phyloP scores from a whole-genome alignment of 2,888 invertebrate species.

The Agapostemon virescens region DNA sequence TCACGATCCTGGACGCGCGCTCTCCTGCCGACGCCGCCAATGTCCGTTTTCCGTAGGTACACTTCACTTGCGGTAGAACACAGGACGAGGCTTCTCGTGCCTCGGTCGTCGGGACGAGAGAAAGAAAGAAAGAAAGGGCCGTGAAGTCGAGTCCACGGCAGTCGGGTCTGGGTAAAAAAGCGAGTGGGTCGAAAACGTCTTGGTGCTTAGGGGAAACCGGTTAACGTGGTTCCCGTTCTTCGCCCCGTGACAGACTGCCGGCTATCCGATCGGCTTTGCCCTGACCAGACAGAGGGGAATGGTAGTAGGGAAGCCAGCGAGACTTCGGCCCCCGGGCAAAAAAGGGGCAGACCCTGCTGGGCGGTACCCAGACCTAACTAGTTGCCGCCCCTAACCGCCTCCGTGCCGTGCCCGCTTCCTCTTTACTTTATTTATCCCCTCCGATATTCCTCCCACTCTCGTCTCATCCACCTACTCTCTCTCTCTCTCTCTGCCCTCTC shows the following conservation, averaged over 20 bases:
- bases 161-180: slow-evolving; percentile 53
- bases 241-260: slow-evolving; percentile 80
- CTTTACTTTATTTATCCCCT: slow-evolving; percentile 61
- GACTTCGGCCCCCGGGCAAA: slow-evolving; percentile 73
- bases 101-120: slow-evolving; percentile 2
- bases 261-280: slow-evolving; percentile 74
- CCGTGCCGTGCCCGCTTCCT: slow-evolving; percentile 57
- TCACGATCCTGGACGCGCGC: background rate
- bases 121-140: slow-evolving; percentile 11
- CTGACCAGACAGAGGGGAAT: slow-evolving; percentile 70
- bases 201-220: slow-evolving; percentile 73
- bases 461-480: background rate
- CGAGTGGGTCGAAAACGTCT: slow-evolving; percentile 47
- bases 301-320: slow-evolving; percentile 66
- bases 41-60: slow-evolving; percentile 17
- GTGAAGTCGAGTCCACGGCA: slow-evolving; percentile 38
- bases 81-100: slow-evolving; percentile 8
- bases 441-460: slow-evolving; percentile 40
- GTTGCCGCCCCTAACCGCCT: slow-evolving; percentile 77
- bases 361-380: slow-evolving; percentile 70
- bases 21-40: background rate
- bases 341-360: slow-evolving; percentile 75
- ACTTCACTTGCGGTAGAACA: slow-evolving; percentile 43
- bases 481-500: slow-evolving; percentile 30
- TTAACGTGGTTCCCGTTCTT: slow-evolving; percentile 80